phyloP scores from a whole-genome alignment of 2,113 vertebrate species.

The Pyrgilauda ruficollis region DNA sequence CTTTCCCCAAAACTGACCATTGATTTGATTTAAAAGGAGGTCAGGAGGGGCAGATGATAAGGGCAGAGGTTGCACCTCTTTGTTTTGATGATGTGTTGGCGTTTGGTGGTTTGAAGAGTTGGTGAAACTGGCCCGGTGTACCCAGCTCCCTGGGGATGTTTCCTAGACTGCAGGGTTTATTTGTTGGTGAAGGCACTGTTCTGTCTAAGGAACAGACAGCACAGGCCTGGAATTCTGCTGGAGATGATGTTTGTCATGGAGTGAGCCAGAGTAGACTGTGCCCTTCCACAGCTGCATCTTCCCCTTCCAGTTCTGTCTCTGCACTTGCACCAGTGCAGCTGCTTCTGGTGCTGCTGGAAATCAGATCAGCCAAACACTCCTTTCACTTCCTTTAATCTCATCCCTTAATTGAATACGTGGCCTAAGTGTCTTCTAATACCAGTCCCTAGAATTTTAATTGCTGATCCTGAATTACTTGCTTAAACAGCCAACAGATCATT shows the following conservation, averaged over 20 bases:
- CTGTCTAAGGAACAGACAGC: not conserved
- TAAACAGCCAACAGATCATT: not conserved
- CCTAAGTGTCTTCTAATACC: not conserved
- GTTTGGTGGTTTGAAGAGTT: not conserved
- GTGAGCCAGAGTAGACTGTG: not conserved
- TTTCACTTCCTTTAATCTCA: not conserved
- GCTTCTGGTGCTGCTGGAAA: not conserved
- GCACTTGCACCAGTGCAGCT: not conserved
- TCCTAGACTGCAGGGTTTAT: not conserved
- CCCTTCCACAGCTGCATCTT: not conserved
- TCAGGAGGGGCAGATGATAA: not conserved
- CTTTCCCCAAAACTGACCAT: not conserved
- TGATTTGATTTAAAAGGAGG: not conserved
- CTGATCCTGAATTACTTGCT: not conserved
- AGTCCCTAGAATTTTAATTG: not conserved
- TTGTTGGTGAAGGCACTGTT: not conserved
- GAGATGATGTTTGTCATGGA: not conserved
- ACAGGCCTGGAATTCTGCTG: not conserved
- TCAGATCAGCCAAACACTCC: not conserved
- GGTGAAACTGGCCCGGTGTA: not conserved
- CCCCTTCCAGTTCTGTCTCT: not conserved
- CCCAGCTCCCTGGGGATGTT: not conserved
- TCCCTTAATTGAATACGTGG: not conserved
- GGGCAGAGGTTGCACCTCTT: not conserved
- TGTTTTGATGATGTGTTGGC: not conserved